Percentiles rank a stretch among this genome's conserved stretches.
These are phyloP conservation scores for Cyphomyrus discorhynchus DNA, from an alignment of 2,113 vertebrate species.

Conservation along the genomic window DNA sequence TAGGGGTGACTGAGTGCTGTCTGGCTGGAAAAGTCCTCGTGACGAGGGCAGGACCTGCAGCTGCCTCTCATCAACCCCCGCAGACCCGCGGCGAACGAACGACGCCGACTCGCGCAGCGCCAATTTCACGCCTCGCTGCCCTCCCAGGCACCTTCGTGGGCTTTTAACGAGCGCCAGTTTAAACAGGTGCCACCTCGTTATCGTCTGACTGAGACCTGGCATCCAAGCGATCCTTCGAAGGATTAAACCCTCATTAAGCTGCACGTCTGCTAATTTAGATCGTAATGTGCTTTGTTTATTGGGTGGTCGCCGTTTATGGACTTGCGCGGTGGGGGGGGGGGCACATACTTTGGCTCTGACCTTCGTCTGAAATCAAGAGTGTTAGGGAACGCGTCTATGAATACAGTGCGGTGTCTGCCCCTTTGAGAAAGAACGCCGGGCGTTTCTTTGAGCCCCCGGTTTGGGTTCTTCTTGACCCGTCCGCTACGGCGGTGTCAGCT, in stretches of 20 bases:
- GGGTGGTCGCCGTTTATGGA: not conserved
- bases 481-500: not conserved
- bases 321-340: not conserved
- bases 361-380: not conserved
- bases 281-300: not conserved
- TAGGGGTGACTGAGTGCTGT: not conserved
- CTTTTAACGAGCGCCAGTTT: not conserved
- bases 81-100: not conserved
- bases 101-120: not conserved
- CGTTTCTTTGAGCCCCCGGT: not conserved
- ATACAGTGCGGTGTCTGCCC: not conserved
- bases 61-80: not conserved
- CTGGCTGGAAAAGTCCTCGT: not conserved
- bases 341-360: not conserved
- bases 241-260: slow-evolving; percentile 7
- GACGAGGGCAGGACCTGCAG: not conserved
- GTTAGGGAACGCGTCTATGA: not conserved
- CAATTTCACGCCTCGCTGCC: not conserved
- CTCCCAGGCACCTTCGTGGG: not conserved
- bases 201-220: not conserved
- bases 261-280: not conserved
- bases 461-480: not conserved
- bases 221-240: not conserved
- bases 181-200: slow-evolving; percentile 11
- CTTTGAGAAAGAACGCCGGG: not conserved